Evolutionary conservation across 2,113 vertebrate species (phyloP).

Genomic region (Austrofundulus limnaeus): DNA sequence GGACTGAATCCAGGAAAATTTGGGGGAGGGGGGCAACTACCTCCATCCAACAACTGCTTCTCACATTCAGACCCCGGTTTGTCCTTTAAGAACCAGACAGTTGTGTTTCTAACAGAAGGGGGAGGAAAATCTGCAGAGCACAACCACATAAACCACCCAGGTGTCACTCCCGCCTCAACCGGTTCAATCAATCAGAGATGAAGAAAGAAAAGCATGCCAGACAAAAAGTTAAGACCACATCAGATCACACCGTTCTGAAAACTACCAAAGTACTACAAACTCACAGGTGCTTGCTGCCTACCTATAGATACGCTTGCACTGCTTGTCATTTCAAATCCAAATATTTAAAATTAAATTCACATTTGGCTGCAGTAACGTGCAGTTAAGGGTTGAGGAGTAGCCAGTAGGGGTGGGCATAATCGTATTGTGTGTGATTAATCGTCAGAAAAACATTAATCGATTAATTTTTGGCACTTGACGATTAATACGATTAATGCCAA

Average conservation of each 20-base stretch:
- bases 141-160: conserved; percentile 23
- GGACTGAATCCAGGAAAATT: conserved; percentile 50
- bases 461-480: too few relatives aligned
- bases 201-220: conserved; percentile 57
- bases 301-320: conserved; percentile 56
- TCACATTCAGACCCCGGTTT: conserved; percentile 12
- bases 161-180: background rate
- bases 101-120: conserved; percentile 29
- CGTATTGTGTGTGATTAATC: too few relatives aligned
- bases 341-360: background rate
- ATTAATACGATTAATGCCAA: too few relatives aligned
- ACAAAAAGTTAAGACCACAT: conserved; percentile 56
- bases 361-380: background rate
- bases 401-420: too few relatives aligned
- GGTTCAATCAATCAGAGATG: conserved; percentile 14
- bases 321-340: conserved; percentile 12
- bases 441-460: too few relatives aligned
- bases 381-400: background rate
- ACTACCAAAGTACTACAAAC: conserved; percentile 54
- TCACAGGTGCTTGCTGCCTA: conserved; percentile 66
- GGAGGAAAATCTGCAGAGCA: conserved; percentile 15
- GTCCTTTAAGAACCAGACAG: conserved; percentile 13
- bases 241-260: conserved; percentile 34
- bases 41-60: conserved; percentile 17
- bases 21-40: background rate